Percentiles rank a stretch among this genome's conserved stretches.
These are phyloP conservation scores for Drosophila cardini DNA, from an alignment of 1,140 invertebrate genomes.

Conservation along the genomic window DNA sequence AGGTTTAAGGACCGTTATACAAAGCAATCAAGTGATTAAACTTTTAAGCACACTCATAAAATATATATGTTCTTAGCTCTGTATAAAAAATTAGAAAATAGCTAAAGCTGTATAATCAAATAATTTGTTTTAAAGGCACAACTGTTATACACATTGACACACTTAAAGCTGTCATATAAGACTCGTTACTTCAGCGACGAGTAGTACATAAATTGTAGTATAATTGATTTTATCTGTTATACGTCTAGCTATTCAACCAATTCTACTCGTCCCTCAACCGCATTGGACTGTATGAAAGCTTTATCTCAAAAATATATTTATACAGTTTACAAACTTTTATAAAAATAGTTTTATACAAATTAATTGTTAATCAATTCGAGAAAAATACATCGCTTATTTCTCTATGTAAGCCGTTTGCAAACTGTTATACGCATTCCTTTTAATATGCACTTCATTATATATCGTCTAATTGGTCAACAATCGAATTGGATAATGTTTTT, in stretches of 20 bases:
- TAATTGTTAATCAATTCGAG: background rate
- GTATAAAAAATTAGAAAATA: conserved; percentile 20
- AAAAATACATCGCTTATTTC: too few relatives aligned
- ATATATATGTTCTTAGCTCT: background rate
- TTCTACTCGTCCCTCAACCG: too few relatives aligned
- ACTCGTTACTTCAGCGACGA: too few relatives aligned
- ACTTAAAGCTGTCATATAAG: conserved; percentile 3
- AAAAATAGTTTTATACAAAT: background rate
- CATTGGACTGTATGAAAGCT: too few relatives aligned
- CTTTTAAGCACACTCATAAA: background rate
- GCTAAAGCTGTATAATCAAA: conserved; percentile 15
- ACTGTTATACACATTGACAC: conserved; percentile 15
- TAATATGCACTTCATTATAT: too few relatives aligned
- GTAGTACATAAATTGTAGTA: background rate
- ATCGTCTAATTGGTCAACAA: too few relatives aligned
- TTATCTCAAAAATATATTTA: too few relatives aligned
- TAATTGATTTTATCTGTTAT: background rate
- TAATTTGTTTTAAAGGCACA: conserved; percentile 25
- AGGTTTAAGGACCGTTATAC: background rate
- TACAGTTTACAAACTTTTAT: conserved; percentile 1
- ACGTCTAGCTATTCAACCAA: background rate
- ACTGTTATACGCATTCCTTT: too few relatives aligned
- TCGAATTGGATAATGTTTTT: too few relatives aligned
- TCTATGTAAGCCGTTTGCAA: background rate
- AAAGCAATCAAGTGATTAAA: background rate